Conservation (phyloP, 2,888 invertebrate genomes). For the Ectobius pallidus region DNA sequence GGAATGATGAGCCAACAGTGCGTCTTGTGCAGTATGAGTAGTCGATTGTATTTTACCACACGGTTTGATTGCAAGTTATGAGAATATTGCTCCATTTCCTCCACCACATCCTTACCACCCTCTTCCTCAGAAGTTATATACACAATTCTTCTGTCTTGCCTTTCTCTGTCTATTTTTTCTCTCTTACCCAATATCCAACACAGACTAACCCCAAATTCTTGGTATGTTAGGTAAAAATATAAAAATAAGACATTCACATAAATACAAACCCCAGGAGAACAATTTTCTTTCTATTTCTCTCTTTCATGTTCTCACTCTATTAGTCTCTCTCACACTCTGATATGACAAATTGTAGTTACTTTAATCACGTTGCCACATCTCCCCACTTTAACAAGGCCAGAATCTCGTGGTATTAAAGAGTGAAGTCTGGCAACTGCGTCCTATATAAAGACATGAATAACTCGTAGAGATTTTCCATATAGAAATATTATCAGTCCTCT, state of each 20-base stretch:
- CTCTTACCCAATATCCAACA: not conserved
- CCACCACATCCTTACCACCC: not conserved
- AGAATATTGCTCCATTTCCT: constrained; percentile 36
- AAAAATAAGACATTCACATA: not conserved
- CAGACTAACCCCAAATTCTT: constrained; percentile 20
- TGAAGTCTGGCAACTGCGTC: constrained; percentile 37
- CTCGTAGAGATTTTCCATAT: constrained; percentile 42
- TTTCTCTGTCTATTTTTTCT: constrained; percentile 1
- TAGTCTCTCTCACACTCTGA: constrained; percentile 40
- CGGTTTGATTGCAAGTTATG: constrained; percentile 40
- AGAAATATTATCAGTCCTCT: constrained; percentile 42
- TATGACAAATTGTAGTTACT: constrained; percentile 38
- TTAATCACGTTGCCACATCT: constrained; percentile 36
- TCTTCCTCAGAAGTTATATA: constrained; percentile 10
- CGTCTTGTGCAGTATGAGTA: constrained; percentile 30
- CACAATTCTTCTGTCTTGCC: constrained; percentile 18
- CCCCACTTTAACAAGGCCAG: constrained; percentile 25
- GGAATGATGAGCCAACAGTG: constrained; percentile 25
- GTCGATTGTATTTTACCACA: constrained; percentile 25
- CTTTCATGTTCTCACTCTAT: constrained; percentile 41
- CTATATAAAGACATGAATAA: constrained; percentile 41
- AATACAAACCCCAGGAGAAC: constrained; percentile 25
- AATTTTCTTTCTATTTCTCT: constrained; percentile 36
- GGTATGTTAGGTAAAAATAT: constrained; percentile 21
- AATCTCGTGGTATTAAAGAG: constrained; percentile 29